A percentile compares a stretch with the other conserved stretches of the same genome.
These are phyloP conservation scores for Triplophysa bombifrons DNA, from an alignment of 2,797 vertebrate species.

Conservation along the genomic window DNA sequence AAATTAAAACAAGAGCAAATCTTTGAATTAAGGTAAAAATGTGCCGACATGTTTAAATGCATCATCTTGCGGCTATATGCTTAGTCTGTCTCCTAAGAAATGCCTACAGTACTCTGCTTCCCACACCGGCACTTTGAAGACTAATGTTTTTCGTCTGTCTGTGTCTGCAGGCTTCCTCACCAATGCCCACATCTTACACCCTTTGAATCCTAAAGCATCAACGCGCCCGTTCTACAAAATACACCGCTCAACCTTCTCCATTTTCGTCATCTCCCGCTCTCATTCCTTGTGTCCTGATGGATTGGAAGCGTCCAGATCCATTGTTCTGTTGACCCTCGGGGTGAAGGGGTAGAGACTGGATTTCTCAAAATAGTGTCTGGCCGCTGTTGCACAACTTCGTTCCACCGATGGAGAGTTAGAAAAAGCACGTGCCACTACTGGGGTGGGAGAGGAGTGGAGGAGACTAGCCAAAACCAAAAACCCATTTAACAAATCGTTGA, in stretches of 20 bases:
- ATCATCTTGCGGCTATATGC: slow-evolving; percentile 2
- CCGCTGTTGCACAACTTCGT: slow-evolving; percentile 39
- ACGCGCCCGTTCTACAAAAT: slow-evolving; percentile 59
- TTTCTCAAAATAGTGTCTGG: slow-evolving; percentile 62
- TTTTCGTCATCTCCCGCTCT: slow-evolving; percentile 56
- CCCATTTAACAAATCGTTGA: slow-evolving; percentile 12
- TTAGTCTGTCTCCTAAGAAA: slow-evolving; percentile 10
- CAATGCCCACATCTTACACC: slow-evolving; percentile 53
- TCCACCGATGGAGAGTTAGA: slow-evolving; percentile 73
- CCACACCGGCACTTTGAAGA: slow-evolving; percentile 32
- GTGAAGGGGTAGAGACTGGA: slow-evolving; percentile 75
- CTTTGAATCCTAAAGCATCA: slow-evolving; percentile 71
- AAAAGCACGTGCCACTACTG: slow-evolving; percentile 49
- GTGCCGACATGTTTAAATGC: background rate
- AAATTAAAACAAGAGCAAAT: slow-evolving; percentile 38
- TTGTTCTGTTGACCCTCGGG: slow-evolving; percentile 69
- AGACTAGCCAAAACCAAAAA: slow-evolving; percentile 53
- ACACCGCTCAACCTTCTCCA: slow-evolving; percentile 57
- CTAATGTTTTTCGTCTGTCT: slow-evolving; percentile 50
- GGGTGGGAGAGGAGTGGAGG: slow-evolving; percentile 60
- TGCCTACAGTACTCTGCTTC: slow-evolving; percentile 33
- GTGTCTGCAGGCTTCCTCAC: slow-evolving; percentile 62
- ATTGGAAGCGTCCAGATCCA: slow-evolving; percentile 69
- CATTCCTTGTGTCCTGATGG: slow-evolving; percentile 66
- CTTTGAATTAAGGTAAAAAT: slow-evolving; percentile 33